Base-by-base conservation (phyloP, 2,797 vertebrate genomes). In the Eulemur rubriventer region DNA sequence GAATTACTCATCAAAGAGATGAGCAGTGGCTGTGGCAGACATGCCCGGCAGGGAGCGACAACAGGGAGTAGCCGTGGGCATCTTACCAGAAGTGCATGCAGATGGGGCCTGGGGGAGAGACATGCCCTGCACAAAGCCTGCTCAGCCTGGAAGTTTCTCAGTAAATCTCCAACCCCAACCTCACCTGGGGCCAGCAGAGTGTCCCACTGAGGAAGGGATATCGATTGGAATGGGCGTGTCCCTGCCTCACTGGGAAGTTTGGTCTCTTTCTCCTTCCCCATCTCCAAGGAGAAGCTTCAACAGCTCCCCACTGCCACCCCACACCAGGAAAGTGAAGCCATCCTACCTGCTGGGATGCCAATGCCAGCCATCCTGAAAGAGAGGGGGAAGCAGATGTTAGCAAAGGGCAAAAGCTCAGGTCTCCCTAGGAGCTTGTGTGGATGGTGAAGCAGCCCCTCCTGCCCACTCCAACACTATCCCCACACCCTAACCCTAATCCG, bases 311-410 rank as follows among this genome's bases (percentile, higher is more conserved):
- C 30, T 30, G n/a, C 69, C 38, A 18, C 35, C 72, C 33, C 24
- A 52, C 46, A 12, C 10, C 4, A 2, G 35, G 80, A 24, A 48
- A 87, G 26, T 35, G 35, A 61, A 78, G 65, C 48, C 24, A 72
- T 57, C 95, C 94, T 93, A 98, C 98, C 97, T 97, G 92, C 97
- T 55, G 96, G 61, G 81, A 78, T 50, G 61, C 96, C 95, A 8
- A 91, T 4, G 17, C 89, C 84, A 83, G 95, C 89, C 97, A 98
- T 97, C 93, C 98, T 98, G 81, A 87, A 98, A 96, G 86, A 96
- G 61, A 95, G 5, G 22, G 9, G 28, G 43, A 52, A 52, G 5
- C 52, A 70, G 35, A 26, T 20, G 18, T 85, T 28, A 97, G 80
- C 41, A 41, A 46, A 85, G 41, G n/a, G 9, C n/a, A 79, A n/a